These are phyloP conservation scores for Phrynocephalus guinanensis DNA, from an alignment of 2,797 vertebrate species.

Conservation along the genomic window DNA sequence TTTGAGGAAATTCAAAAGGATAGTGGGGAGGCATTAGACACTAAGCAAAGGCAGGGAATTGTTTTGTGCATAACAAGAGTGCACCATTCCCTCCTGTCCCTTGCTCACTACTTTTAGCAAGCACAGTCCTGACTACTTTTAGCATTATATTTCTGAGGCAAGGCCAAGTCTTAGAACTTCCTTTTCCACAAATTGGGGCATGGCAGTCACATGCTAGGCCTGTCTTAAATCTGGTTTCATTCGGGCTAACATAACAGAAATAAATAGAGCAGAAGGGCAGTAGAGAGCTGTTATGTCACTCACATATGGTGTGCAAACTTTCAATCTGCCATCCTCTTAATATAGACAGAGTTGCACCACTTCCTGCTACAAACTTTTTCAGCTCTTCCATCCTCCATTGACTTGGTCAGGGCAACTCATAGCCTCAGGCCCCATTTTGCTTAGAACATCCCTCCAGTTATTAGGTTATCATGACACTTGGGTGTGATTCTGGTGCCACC, in stretches of 20 bases:
- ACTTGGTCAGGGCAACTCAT: background rate
- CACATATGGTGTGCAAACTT: background rate
- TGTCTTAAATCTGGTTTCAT: background rate
- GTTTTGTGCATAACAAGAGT: background rate
- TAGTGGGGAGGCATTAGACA: background rate
- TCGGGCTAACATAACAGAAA: background rate
- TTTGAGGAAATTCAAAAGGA: background rate
- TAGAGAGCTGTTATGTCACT: background rate
- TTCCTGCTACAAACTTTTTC: slow-evolving; percentile 18
- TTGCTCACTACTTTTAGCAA: background rate
- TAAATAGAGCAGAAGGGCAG: background rate
- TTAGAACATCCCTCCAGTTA: background rate
- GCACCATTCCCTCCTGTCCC: background rate
- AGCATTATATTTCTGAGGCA: background rate
- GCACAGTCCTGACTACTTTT: background rate
- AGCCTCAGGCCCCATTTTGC: background rate
- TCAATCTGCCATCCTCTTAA: background rate
- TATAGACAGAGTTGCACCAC: background rate
- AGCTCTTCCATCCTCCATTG: background rate
- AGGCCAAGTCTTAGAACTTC: background rate
- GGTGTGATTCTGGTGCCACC: background rate
- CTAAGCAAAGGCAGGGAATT: background rate
- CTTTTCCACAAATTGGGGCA: background rate
- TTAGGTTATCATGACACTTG: background rate
- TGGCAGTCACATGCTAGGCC: background rate